These are phyloP conservation scores for Porites cylindrica DNA, from an alignment of 92 coral and sea anemone species.

Conservation along the genomic window DNA sequence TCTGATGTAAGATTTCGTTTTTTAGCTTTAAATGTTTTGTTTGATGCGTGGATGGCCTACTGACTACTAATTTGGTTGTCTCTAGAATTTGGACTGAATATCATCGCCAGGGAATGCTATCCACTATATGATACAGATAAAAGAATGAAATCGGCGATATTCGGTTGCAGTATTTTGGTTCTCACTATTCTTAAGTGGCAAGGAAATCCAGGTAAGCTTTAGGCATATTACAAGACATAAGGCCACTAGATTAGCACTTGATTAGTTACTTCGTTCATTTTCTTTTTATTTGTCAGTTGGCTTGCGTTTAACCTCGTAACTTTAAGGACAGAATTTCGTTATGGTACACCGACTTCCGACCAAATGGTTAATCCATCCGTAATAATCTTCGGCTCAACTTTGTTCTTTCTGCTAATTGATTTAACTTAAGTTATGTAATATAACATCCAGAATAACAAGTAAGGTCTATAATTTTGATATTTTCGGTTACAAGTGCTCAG, in stretches of 20 bases:
- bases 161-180: conserved; percentile 8
- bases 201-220: conserved; percentile 20
- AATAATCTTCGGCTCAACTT: too few relatives aligned
- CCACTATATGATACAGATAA: neutral
- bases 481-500: too few relatives aligned
- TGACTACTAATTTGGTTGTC: neutral
- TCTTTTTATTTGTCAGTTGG: neutral
- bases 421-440: too few relatives aligned
- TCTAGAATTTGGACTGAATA: neutral
- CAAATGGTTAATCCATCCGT: too few relatives aligned
- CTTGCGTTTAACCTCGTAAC: neutral
- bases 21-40: neutral
- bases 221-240: too few relatives aligned
- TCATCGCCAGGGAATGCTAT: conserved; percentile 9
- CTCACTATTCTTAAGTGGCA: conserved; percentile 3
- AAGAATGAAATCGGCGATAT: neutral
- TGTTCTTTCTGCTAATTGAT: too few relatives aligned
- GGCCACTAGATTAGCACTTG: neutral
- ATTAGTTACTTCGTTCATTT: neutral
- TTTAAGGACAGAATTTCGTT: neutral
- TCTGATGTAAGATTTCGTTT: neutral
- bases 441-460: too few relatives aligned
- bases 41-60: neutral
- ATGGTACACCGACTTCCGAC: neutral
- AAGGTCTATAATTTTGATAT: too few relatives aligned